Percentiles rank a stretch among this genome's conserved stretches.
Conservation (phyloP, 2,888 invertebrate genomes). For the Scaptodrosophila latifasciaeformis region DNA sequence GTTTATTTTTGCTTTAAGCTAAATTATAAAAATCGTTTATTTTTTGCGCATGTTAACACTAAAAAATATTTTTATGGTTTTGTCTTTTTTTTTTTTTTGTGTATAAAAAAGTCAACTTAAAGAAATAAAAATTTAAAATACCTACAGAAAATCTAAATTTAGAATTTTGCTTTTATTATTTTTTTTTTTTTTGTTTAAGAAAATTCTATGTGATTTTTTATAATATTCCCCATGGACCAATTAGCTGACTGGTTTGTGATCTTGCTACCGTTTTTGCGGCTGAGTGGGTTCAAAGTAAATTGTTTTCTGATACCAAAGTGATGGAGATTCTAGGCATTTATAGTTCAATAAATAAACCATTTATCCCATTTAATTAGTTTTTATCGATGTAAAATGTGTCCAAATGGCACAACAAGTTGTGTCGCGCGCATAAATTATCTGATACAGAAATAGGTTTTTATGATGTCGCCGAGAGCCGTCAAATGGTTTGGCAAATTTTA, state of each 20-base stretch:
- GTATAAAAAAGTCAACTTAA: slow-evolving; percentile 19
- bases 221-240: too few species aligned
- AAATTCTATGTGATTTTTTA: too few species aligned
- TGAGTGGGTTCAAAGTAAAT: slow-evolving; percentile 27
- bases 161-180: too few species aligned
- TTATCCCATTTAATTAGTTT: slow-evolving; percentile 50
- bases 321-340: too few species aligned
- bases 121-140: slow-evolving; percentile 11
- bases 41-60: slow-evolving; percentile 49
- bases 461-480: slow-evolving; percentile 47
- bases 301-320: too few species aligned
- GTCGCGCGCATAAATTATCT: slow-evolving; percentile 60
- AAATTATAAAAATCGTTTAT: not conserved
- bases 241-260: too few species aligned
- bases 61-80: slow-evolving; percentile 46
- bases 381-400: slow-evolving; percentile 54
- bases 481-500: slow-evolving; percentile 10
- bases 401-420: slow-evolving; percentile 52
- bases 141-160: too few species aligned
- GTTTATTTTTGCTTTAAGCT: too few species aligned
- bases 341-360: slow-evolving; percentile 46
- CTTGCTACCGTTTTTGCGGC: slow-evolving; percentile 13
- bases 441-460: slow-evolving; percentile 60
- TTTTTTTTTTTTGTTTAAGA: too few species aligned
- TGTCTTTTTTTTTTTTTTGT: too few species aligned